These are phyloP conservation scores for Aphidius colemani DNA, from an alignment of 2,888 invertebrate genomes.

Conservation along the genomic window DNA sequence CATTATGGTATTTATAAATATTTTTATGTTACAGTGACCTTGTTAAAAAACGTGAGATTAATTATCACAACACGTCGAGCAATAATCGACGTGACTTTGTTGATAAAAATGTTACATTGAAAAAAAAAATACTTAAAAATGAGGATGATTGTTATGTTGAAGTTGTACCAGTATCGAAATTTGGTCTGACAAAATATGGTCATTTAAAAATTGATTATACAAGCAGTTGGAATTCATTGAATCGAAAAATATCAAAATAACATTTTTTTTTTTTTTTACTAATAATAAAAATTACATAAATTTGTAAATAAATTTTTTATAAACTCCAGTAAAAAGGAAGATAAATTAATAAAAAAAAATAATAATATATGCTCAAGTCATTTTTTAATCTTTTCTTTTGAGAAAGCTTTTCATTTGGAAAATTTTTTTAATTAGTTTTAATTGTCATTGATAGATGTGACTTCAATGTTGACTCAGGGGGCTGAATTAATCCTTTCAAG, in stretches of 20 bases:
- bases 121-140: slow-evolving; percentile 18
- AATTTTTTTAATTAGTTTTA: too few species aligned
- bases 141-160: slow-evolving; percentile 39
- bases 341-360: too few species aligned
- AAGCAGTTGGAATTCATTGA: slow-evolving; percentile 80
- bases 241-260: slow-evolving; percentile 72
- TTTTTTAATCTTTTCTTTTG: too few species aligned
- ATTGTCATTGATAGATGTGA: too few species aligned
- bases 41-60: slow-evolving; percentile 37
- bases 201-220: slow-evolving; percentile 82
- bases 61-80: slow-evolving; percentile 43
- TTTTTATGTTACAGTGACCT: not conserved
- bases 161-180: slow-evolving; percentile 64
- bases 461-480: too few species aligned
- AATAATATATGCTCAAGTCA: too few species aligned
- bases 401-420: too few species aligned
- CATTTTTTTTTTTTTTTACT: not conserved
- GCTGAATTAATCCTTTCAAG: too few species aligned
- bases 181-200: slow-evolving; percentile 78
- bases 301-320: slow-evolving; percentile 2
- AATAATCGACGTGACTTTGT: slow-evolving; percentile 38
- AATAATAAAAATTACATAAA: not conserved
- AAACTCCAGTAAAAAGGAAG: not conserved
- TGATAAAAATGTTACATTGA: slow-evolving; percentile 19
- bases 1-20: not conserved